Evolutionary conservation across 2,888 invertebrate genomes (phyloP).

Genomic region (Rotaria macrura): DNA sequence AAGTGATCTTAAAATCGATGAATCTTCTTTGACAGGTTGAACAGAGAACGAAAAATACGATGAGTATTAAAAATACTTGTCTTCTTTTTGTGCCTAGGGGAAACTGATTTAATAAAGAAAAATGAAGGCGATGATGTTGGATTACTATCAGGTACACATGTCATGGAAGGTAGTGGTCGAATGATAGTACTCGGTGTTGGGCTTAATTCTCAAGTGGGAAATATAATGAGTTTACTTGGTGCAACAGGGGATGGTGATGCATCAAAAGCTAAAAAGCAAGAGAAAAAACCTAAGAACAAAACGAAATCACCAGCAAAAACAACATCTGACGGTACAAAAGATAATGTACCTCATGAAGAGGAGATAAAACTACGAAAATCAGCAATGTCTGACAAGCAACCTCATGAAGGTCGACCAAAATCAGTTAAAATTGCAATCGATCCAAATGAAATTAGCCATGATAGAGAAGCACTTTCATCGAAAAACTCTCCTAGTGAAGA

Average conservation of each 20-base stretch:
- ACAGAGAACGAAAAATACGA: background rate
- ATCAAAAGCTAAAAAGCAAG: background rate
- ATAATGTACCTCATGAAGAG: background rate
- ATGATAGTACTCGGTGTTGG: slow-evolving; percentile 96
- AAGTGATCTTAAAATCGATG: slow-evolving; percentile 96
- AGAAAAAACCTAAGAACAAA: background rate
- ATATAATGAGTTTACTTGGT: slow-evolving; percentile 91
- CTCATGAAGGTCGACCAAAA: background rate
- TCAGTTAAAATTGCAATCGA: too few species aligned
- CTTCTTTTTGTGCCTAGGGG: slow-evolving; percentile 53
- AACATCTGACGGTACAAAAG: background rate
- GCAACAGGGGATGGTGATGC: slow-evolving; percentile 52
- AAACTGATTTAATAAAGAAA: slow-evolving; percentile 98
- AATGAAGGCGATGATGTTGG: slow-evolving; percentile 83
- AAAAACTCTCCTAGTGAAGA: background rate
- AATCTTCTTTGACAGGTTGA: slow-evolving; percentile 87
- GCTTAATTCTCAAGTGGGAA: slow-evolving; percentile 94
- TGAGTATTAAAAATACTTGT: background rate
- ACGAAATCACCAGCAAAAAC: background rate
- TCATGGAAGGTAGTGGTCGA: slow-evolving; percentile 99
- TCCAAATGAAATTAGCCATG: too few species aligned
- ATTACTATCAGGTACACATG: slow-evolving; percentile 89
- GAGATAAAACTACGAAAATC: background rate
- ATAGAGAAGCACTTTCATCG: too few species aligned
- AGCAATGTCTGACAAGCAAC: background rate